Conservation (phyloP, 2,113 vertebrate genomes). For the Semnopithecus entellus region DNA sequence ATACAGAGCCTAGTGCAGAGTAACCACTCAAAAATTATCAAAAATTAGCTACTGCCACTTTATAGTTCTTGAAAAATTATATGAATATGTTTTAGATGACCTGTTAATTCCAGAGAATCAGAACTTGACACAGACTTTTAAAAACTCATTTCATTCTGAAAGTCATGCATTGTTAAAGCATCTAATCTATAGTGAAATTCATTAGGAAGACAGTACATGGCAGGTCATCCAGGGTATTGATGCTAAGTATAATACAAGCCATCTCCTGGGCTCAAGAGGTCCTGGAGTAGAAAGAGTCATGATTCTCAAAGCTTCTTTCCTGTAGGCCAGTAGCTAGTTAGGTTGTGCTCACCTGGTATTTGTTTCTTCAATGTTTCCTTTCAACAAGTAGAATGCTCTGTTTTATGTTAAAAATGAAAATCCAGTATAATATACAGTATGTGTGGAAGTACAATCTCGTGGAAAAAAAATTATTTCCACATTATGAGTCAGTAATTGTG, state of each 20-base stretch:
- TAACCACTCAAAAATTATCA: neutral
- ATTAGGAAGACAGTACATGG: neutral
- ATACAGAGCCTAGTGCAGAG: neutral
- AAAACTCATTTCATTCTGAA: neutral
- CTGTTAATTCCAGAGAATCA: neutral
- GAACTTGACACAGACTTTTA: neutral
- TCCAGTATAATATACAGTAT: neutral
- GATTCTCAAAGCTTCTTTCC: neutral
- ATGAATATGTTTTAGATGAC: neutral
- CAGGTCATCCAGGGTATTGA: neutral
- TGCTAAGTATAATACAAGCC: neutral
- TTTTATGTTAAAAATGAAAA: neutral
- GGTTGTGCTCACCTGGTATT: neutral
- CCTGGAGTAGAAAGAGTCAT: fast-evolving
- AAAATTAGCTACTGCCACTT: neutral
- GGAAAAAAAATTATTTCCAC: neutral
- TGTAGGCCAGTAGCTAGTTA: fast-evolving
- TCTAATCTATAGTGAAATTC: neutral
- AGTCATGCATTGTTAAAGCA: neutral
- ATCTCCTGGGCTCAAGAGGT: no score
- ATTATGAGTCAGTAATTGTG: neutral
- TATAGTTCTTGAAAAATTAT: neutral
- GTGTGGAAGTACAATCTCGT: neutral
- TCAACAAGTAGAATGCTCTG: neutral
- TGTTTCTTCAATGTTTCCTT: neutral